Conservation (phyloP, 2,113 vertebrate genomes). For the Aegotheles bennettii region DNA sequence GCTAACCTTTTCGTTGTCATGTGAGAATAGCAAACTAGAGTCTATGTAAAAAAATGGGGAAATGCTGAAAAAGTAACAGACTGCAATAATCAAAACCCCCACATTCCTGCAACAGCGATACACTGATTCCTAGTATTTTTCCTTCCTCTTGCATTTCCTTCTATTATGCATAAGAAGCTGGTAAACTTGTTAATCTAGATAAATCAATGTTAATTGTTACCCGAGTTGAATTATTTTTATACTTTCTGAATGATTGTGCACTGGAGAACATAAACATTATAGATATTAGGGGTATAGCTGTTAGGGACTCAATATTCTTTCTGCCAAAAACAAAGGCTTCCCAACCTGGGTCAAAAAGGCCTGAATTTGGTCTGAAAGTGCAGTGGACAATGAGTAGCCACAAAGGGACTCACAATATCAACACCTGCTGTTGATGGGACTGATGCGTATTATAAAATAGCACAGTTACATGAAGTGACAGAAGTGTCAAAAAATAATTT, state of each 20-base stretch:
- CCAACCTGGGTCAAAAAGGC: neutral
- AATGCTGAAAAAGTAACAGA: neutral
- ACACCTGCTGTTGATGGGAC: neutral
- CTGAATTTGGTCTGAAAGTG: neutral
- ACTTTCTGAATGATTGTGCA: neutral
- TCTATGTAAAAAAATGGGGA: neutral
- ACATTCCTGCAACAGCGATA: neutral
- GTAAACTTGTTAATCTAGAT: neutral
- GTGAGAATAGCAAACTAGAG: neutral
- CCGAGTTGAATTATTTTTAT: neutral
- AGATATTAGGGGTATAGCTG: too few relatives aligned
- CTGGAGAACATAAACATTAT: neutral
- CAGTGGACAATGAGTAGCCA: neutral
- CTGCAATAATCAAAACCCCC: neutral
- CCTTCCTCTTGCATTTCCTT: neutral
- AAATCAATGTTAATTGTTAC: neutral
- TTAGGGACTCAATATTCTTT: neutral
- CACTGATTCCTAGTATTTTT: neutral
- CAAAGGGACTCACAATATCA: neutral
- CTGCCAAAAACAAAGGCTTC: neutral
- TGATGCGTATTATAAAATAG: neutral
- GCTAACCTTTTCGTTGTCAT: neutral
- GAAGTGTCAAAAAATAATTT: neutral
- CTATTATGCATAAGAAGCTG: neutral
- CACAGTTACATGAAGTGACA: rapidly evolving